Evolutionary conservation across 2,797 vertebrate genomes (phyloP).

Genomic region (Chelonia mydas): DNA sequence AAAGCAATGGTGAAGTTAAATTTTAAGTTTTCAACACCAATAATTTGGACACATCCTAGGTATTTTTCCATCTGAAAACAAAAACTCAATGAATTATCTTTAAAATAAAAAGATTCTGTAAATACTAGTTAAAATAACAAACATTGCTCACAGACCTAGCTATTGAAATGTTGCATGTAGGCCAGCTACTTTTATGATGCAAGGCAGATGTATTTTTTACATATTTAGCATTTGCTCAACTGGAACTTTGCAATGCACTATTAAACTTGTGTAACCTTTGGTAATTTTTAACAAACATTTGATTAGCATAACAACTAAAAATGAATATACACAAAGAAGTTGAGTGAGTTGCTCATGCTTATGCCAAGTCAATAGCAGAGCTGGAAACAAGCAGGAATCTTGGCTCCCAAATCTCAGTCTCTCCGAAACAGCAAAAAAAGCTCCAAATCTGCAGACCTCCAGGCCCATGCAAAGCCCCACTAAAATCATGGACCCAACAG

Average conservation of each 20-base stretch:
- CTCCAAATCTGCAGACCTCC: background rate
- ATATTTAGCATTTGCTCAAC: background rate
- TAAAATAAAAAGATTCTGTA: background rate
- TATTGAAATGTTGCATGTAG: background rate
- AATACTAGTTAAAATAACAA: background rate
- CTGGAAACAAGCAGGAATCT: background rate
- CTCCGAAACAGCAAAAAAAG: background rate
- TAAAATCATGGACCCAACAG: background rate
- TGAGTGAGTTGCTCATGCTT: background rate
- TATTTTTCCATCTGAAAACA: background rate
- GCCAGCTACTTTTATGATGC: background rate
- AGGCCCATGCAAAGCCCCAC: background rate
- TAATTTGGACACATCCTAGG: background rate
- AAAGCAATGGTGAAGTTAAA: slow-evolving; percentile 13
- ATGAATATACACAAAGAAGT: background rate
- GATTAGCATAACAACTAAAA: background rate
- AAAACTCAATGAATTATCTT: background rate
- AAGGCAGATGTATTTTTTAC: background rate
- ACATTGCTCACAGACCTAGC: background rate
- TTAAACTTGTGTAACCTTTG: background rate
- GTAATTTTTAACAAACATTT: background rate
- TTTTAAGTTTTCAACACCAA: background rate
- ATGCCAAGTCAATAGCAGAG: background rate
- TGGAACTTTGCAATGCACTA: background rate
- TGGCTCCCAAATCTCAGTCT: background rate